A percentile compares a stretch with the other conserved stretches of the same genome.
Evolutionary conservation across 2,888 invertebrate genomes (phyloP).

Genomic region (Epinotia ramella): DNA sequence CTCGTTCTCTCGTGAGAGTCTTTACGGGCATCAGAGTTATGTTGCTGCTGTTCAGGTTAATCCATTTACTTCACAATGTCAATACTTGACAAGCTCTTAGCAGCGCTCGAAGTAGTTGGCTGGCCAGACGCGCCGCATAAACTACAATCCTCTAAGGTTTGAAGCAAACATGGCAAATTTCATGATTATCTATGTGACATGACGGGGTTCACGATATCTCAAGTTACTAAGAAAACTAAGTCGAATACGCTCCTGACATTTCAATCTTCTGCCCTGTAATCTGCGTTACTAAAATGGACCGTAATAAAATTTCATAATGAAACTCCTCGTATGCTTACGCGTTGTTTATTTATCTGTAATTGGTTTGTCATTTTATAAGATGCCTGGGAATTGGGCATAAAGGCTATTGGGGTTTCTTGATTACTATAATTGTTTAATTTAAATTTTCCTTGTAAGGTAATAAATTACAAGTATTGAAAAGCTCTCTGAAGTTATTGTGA

Average conservation of each 20-base stretch:
- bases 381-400: not conserved
- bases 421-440: constrained; percentile 33
- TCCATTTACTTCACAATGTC: too few species aligned
- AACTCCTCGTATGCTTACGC: constrained; percentile 7
- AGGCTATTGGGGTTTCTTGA: constrained; percentile 10
- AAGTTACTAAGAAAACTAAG: not conserved
- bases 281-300: constrained; percentile 28
- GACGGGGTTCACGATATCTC: too few species aligned
- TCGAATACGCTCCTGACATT: constrained; percentile 50
- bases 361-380: constrained; percentile 18
- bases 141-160: too few species aligned
- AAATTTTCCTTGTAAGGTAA: not conserved
- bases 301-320: constrained; percentile 32
- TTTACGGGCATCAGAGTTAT: too few species aligned
- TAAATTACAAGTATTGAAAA: not conserved
- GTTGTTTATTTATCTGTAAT: constrained; percentile 14
- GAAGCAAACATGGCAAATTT: too few species aligned
- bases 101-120: too few species aligned
- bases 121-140: too few species aligned
- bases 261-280: constrained; percentile 50
- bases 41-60: too few species aligned
- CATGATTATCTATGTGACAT: too few species aligned
- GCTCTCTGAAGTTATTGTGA: not conserved
- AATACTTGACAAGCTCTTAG: too few species aligned
- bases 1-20: too few species aligned